Evolutionary conservation across 2,888 invertebrate genomes (phyloP), one percentile per base, ranked within the genome.

Genomic region (Tachystola acroxantha): DNA sequence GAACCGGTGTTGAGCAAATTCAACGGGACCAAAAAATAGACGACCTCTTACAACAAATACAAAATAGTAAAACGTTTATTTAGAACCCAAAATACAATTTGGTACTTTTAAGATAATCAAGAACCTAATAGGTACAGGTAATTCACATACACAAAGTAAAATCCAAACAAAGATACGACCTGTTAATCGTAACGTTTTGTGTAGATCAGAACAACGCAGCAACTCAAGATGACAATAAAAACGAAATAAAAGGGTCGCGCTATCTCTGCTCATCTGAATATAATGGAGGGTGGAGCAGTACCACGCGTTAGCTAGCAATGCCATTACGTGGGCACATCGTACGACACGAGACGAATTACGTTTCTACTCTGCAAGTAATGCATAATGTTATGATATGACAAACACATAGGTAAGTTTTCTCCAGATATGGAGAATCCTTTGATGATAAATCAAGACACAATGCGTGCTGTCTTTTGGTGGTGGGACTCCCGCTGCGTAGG

Each of bases 181-280:
- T n/a, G n/a, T n/a, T n/a, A n/a, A n/a, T n/a, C n/a, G n/a, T n/a
- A n/a, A n/a, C n/a, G 2, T 24, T 24, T 24, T 1, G n/a, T 24
- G 2, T 24, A 24, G n/a, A 24, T 24, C 1, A 24, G 3, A 10
- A 10, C 26, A 20, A 12, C 26, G 26, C 14, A 34, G 2, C n/a
- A n/a, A n/a, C 52, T 53, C 50, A 51, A 51, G 46, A 39, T 33
- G 19, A 37, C 40, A 48, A 37, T 48, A 48, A 43, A 50, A 50
- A 54, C 45, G 31, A n/a, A 50, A 47, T 48, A 53, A 48, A 51
- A 50, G 49, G 46, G 57, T 50, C 40, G 44, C 39, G 59, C 54
- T 64, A 68, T 72, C 65, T 52, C 54, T 57, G 50, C 77, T 78
- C 78, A 80, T 82, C 76, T 78, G 77, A 79, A 81, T 82, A 82